These are phyloP conservation scores for Otolemur garnettii DNA, from an alignment of 2,113 vertebrate species.

Conservation along the genomic window DNA sequence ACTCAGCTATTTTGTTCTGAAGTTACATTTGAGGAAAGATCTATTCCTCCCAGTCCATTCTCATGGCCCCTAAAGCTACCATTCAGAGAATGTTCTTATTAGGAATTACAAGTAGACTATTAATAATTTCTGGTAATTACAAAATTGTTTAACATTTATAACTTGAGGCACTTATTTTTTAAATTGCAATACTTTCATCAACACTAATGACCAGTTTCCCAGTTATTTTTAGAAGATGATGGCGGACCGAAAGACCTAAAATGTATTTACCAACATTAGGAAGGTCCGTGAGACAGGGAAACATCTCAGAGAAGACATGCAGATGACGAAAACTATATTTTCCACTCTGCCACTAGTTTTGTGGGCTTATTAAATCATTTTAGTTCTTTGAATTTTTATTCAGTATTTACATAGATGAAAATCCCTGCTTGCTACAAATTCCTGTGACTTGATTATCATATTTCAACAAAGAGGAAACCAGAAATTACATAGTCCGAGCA, in stretches of 20 bases:
- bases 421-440: background rate
- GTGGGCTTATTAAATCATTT: background rate
- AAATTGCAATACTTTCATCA: background rate
- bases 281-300: background rate
- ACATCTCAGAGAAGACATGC: background rate
- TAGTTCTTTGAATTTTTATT: conserved; percentile 31
- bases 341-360: background rate
- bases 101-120: background rate
- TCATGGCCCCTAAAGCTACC: background rate
- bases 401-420: background rate
- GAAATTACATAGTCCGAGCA: background rate
- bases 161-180: conserved; percentile 29
- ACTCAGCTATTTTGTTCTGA: conserved; percentile 1
- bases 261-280: background rate
- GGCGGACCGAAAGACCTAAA: background rate
- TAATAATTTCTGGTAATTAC: background rate
- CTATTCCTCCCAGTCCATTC: background rate
- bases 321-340: background rate
- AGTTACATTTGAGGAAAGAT: background rate
- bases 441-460: background rate
- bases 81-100: background rate
- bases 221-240: background rate
- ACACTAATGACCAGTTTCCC: background rate
- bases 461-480: background rate
- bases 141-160: background rate